Conservation (phyloP, 2,888 invertebrate genomes). For the Zele albiditarsus region DNA sequence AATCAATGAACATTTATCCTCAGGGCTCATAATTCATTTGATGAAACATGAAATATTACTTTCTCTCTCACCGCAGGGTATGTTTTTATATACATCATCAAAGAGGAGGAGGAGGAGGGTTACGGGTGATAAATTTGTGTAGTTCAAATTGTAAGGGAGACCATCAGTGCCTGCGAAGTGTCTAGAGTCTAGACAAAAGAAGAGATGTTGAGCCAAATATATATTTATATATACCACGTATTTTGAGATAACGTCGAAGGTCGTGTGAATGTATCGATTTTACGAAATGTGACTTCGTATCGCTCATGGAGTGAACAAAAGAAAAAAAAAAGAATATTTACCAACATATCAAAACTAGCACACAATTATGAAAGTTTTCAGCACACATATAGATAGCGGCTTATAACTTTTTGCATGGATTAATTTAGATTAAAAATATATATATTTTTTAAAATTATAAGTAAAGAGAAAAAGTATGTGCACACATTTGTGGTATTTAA, state of each 20-base stretch:
- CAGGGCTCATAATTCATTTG: not conserved
- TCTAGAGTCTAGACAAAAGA: slow-evolving; percentile 7
- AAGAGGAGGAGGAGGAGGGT: not conserved
- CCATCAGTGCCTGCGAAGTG: not conserved
- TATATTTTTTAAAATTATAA: not conserved
- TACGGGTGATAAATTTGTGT: not conserved
- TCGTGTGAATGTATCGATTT: not conserved
- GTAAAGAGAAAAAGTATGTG: no score
- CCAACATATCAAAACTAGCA: not conserved
- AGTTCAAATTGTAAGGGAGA: not conserved
- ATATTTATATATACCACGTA: not conserved
- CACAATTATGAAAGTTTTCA: not conserved
- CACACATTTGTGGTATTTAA: no score
- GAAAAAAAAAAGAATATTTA: not conserved
- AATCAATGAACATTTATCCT: not conserved
- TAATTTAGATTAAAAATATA: not conserved
- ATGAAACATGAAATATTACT: not conserved
- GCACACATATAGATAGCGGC: not conserved
- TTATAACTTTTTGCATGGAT: not conserved
- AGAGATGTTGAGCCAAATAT: not conserved
- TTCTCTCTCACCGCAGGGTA: not conserved
- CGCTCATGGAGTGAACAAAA: not conserved
- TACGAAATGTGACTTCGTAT: not conserved
- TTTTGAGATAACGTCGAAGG: not conserved
- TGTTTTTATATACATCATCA: not conserved